phyloP scores from a whole-genome alignment of 2,888 invertebrate species.

The Oscheius myriophilus region DNA sequence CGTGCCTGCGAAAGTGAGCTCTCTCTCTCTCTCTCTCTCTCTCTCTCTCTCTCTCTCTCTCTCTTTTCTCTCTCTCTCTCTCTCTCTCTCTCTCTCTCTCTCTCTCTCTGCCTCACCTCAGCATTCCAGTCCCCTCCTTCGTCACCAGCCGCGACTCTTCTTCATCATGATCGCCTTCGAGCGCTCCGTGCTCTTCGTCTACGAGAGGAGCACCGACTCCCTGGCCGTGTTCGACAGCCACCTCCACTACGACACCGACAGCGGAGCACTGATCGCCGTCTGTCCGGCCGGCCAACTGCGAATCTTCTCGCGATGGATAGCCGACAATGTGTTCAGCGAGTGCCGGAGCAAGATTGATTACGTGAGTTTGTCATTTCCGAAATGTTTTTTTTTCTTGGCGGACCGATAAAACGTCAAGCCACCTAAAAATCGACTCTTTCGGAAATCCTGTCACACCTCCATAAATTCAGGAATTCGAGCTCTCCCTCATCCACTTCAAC shows the following conservation, averaged over 20 bases:
- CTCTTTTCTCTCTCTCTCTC: too few relatives aligned
- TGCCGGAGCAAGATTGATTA: background rate
- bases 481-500: too few relatives aligned
- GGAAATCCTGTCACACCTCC: too few relatives aligned
- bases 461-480: too few relatives aligned
- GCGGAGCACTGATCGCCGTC: constrained; percentile 3
- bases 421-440: too few relatives aligned
- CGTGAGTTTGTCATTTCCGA: background rate
- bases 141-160: background rate
- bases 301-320: constrained; percentile 9
- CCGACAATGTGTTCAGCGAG: constrained; percentile 8
- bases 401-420: too few relatives aligned
- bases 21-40: too few relatives aligned
- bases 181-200: constrained; percentile 18
- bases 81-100: too few relatives aligned
- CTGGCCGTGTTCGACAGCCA: constrained; percentile 16
- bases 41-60: too few relatives aligned
- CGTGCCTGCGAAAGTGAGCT: constrained; percentile 13
- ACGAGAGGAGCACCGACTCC: constrained; percentile 4
- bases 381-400: too few relatives aligned
- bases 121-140: constrained; percentile 22
- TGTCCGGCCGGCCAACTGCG: background rate
- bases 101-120: too few relatives aligned
- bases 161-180: constrained; percentile 26
- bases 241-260: background rate